Conservation (phyloP, 2,113 vertebrate species). For the Nettapus auritus region DNA sequence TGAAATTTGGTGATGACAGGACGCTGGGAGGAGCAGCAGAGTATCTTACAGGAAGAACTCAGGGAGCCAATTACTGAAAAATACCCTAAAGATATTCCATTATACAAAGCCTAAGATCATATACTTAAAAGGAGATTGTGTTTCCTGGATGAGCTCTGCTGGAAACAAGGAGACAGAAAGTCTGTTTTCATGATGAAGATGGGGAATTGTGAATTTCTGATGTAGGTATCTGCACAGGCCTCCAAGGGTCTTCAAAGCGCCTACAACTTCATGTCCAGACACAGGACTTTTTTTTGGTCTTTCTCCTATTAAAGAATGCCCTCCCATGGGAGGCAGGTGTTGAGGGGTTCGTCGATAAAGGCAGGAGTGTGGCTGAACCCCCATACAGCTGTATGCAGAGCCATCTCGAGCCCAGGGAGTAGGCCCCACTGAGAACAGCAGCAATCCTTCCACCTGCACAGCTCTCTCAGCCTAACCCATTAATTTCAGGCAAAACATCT, state of each 20-base stretch:
- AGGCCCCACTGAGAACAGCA: background rate
- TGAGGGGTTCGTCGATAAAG: background rate
- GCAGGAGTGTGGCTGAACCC: background rate
- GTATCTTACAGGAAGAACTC: slow-evolving; percentile 28
- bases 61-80: background rate
- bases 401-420: background rate
- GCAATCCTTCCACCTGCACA: background rate
- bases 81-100: slow-evolving; percentile 53
- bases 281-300: background rate
- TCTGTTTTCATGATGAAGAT: slow-evolving; percentile 2
- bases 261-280: background rate
- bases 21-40: slow-evolving; percentile 9
- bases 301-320: background rate
- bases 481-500: background rate
- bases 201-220: background rate
- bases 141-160: slow-evolving; percentile 28
- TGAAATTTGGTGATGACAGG: slow-evolving; percentile 2
- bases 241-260: background rate
- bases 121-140: slow-evolving; percentile 20
- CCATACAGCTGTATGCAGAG: background rate
- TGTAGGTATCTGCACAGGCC: background rate
- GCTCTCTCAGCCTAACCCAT: background rate
- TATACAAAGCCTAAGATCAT: slow-evolving; percentile 24
- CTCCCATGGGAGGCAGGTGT: background rate
- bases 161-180: slow-evolving; percentile 20